phyloP scores from a whole-genome alignment of 2,888 invertebrate species.

The Lypha dubia region DNA sequence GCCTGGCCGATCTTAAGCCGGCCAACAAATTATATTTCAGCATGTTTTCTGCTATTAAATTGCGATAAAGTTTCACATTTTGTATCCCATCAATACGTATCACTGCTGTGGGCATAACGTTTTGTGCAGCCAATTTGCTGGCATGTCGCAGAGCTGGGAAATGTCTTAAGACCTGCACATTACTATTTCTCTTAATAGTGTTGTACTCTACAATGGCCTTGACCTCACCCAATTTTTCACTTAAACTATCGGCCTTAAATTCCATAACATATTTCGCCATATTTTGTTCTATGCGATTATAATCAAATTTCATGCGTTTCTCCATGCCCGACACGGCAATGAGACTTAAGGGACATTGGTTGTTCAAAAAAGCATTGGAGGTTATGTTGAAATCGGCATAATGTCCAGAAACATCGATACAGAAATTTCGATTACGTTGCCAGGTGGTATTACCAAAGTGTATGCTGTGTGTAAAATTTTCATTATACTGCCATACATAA shows the following conservation, averaged over 20 bases:
- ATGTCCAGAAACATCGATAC: conserved; percentile 94
- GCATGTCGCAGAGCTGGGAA: conserved; percentile 68
- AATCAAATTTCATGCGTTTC: conserved; percentile 93
- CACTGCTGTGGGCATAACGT: conserved; percentile 88
- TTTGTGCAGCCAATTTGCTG: conserved; percentile 73
- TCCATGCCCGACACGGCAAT: conserved; percentile 97
- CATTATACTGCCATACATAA: conserved; percentile 97
- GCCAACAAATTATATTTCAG: conserved; percentile 96
- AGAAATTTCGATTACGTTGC: conserved; percentile 93
- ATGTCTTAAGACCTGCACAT: conserved; percentile 72
- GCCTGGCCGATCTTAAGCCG: conserved; percentile 93
- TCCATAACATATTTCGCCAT: conserved; percentile 92
- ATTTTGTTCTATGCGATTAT: conserved; percentile 92
- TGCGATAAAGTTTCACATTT: conserved; percentile 94
- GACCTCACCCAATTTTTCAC: conserved; percentile 94
- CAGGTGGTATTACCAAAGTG: conserved; percentile 94
- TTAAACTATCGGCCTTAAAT: conserved; percentile 95
- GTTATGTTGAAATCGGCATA: conserved; percentile 95
- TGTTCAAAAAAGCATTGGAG: conserved; percentile 92
- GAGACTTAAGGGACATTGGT: conserved; percentile 91
- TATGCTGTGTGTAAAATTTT: conserved; percentile 96
- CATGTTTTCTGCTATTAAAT: conserved; percentile 92
- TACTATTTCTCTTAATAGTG: conserved; percentile 88
- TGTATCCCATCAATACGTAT: conserved; percentile 97
- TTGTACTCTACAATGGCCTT: conserved; percentile 91